phyloP scores from a whole-genome alignment of 2,797 vertebrate species.

The Gymnothorax javanicus region DNA sequence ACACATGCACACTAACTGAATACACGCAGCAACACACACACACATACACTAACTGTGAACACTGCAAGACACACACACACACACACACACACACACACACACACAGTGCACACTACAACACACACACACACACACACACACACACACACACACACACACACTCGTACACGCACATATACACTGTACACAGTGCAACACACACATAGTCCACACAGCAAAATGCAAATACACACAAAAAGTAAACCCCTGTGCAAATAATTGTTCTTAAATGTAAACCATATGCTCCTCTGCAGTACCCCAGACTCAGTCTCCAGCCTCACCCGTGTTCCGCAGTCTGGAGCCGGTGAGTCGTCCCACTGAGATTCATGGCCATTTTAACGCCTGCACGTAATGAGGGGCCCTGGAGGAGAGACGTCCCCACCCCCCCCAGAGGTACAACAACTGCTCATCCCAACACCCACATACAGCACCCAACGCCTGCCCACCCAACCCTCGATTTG shows the following conservation, averaged over 20 bases:
- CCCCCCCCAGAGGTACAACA: not conserved
- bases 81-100: not conserved
- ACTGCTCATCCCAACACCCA: not conserved
- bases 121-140: conserved; percentile 33
- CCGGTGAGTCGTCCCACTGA: not conserved
- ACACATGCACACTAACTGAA: conserved; percentile 29
- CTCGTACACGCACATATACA: conserved; percentile 24
- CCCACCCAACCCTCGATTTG: not conserved
- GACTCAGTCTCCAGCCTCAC: not conserved
- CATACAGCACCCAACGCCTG: not conserved
- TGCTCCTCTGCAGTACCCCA: not conserved
- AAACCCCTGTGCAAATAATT: not conserved
- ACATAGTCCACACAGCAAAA: not conserved
- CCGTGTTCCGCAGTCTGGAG: not conserved
- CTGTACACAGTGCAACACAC: conserved; percentile 13
- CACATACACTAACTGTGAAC: conserved; percentile 17
- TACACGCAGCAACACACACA: conserved; percentile 2
- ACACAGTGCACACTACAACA: not conserved
- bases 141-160: conserved; percentile 23
- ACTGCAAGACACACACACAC: conserved; percentile 16
- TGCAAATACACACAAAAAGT: not conserved
- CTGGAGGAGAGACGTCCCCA: not conserved
- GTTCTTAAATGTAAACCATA: conserved; percentile 21
- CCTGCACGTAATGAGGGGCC: not conserved
- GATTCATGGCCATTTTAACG: not conserved